phyloP scores from a whole-genome alignment of 2,888 invertebrate genomes.

The Torymus texanus region DNA sequence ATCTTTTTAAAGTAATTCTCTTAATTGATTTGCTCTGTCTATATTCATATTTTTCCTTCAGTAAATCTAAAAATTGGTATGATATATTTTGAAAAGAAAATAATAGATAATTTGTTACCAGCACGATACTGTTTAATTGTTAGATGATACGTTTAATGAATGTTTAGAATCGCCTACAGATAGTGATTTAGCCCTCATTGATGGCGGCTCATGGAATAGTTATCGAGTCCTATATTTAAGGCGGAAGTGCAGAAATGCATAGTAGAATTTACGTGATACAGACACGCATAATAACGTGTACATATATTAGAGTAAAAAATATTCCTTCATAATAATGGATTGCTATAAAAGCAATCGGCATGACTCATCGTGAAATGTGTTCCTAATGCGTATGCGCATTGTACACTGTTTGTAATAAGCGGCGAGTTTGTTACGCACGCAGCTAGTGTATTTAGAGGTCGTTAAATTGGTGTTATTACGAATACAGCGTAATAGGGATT shows the following conservation, averaged over 20 bases:
- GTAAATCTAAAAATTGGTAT: too few species aligned
- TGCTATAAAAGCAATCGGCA: not conserved
- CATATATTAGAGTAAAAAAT: conserved; percentile 6
- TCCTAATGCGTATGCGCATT: conserved; percentile 19
- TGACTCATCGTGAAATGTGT: conserved; percentile 30
- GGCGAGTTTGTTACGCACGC: not conserved
- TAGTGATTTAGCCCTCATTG: not conserved
- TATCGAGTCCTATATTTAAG: conserved; percentile 12
- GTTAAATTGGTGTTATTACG: conserved; percentile 1
- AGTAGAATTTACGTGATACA: conserved; percentile 20
- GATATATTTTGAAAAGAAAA: too few species aligned
- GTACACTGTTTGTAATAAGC: conserved; percentile 15
- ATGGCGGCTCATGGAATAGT: not conserved
- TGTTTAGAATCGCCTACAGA: not conserved
- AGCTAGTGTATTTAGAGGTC: not conserved
- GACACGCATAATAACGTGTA: not conserved
- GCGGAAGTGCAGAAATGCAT: conserved; percentile 3
- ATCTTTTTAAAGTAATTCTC: too few species aligned
- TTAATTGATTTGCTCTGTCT: too few species aligned
- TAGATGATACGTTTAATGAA: not conserved
- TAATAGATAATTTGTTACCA: too few species aligned
- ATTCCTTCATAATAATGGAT: conserved; percentile 36
- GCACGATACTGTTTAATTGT: too few species aligned
- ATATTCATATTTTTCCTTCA: too few species aligned
- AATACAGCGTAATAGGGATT: not conserved